Conservation (phyloP, 2,888 invertebrate species). For the Hypolimnas misippus region DNA sequence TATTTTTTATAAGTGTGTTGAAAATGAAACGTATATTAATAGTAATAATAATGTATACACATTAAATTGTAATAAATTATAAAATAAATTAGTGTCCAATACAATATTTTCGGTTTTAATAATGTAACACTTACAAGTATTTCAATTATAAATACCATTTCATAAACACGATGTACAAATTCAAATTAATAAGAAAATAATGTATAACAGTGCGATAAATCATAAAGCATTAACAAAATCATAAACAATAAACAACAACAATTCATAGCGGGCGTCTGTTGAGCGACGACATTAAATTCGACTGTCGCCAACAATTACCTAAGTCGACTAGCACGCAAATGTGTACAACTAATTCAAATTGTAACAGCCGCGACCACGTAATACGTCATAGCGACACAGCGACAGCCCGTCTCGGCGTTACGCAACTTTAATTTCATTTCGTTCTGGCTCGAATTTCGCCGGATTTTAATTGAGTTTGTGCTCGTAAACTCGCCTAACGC, state of each 20-base stretch:
- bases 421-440: constrained; percentile 76
- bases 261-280: constrained; percentile 26
- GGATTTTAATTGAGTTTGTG: constrained; percentile 74
- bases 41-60: no score
- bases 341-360: constrained; percentile 47
- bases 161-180: no score
- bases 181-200: no score
- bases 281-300: constrained; percentile 30
- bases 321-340: constrained; percentile 44
- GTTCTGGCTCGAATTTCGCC: constrained; percentile 65
- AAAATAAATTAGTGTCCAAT: no score
- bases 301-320: constrained; percentile 42
- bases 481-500: constrained; percentile 61
- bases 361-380: constrained; percentile 46
- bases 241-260: constrained; percentile 3
- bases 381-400: constrained; percentile 51
- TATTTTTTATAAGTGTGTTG: not conserved
- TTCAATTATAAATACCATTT: no score
- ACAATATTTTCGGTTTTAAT: no score
- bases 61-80: no score
- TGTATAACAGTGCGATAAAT: no score
- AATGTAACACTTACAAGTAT: no score
- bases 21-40: not conserved
- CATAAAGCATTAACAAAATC: not conserved
- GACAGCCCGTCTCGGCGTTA: constrained; percentile 55